phyloP scores from a whole-genome alignment of 2,797 vertebrate genomes.

The Pterois miles region DNA sequence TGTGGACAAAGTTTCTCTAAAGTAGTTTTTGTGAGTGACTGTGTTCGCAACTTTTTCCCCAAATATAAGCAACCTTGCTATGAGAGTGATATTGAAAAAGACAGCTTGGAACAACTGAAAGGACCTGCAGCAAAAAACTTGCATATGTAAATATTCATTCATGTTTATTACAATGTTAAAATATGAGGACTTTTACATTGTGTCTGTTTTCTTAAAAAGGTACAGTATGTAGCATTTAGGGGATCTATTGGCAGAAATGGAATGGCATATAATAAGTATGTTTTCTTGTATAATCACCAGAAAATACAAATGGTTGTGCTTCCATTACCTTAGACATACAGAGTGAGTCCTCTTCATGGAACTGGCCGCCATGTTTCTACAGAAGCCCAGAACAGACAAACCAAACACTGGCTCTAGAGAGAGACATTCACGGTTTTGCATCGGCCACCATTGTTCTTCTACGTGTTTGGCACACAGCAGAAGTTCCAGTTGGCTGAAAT shows the following conservation, averaged over 20 bases:
- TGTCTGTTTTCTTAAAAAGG: not conserved
- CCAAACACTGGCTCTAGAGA: too few species aligned
- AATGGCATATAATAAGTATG: not conserved
- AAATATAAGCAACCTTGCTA: not conserved
- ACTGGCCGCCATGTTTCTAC: too few species aligned
- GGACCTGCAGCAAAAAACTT: not conserved
- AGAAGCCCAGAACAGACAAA: too few species aligned
- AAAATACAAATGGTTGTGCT: not conserved
- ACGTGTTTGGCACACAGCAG: not conserved
- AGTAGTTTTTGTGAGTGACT: not conserved
- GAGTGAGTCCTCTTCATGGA: too few species aligned
- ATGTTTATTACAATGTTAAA: conserved; percentile 53
- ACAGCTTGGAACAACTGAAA: not conserved
- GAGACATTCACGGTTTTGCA: rapidly evolving
- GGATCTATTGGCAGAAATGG: not conserved
- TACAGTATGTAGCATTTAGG: not conserved
- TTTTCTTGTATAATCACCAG: not conserved
- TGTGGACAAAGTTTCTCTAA: not conserved
- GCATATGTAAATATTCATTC: conserved; percentile 12
- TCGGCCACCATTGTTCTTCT: too few species aligned
- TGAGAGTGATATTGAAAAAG: not conserved
- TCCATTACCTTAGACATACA: not conserved
- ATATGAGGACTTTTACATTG: not conserved
- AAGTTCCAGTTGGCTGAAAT: not conserved
- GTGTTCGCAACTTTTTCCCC: not conserved